Base-by-base conservation (phyloP, 2,888 invertebrate species). In the Troides aeacus region DNA sequence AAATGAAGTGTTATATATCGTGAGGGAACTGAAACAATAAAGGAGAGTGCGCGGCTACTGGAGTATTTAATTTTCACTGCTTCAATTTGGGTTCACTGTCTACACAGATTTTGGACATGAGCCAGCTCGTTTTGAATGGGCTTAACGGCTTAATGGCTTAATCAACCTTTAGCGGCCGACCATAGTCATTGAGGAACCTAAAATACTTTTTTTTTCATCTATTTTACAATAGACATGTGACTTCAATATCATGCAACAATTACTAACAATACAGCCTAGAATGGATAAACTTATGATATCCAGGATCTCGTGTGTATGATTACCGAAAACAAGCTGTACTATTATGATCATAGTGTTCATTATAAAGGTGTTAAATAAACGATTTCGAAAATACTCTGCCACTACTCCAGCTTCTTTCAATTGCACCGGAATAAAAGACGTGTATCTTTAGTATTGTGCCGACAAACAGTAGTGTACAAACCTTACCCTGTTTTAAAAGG, bases 41-140 rank as follows among this genome's bases (percentile, higher is more conserved):
- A 39, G 50, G 61, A 24, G 66, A 24, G 57, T 17, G 23, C 30
- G 61, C 56, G 61, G 61, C 36, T 42, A 24, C 59, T 24, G 50
- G 23, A 61, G 39, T 66, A 61, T 64, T 72, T 71, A 72, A 74
- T 75, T 71, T 71, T 71, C 76, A 68, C 73, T 66, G 75, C 78
- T 80, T 84, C 78, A 81, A 81, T 81, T 79, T 76, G 77, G 74
- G 74, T 77, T 78, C 77, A 78, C 80, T 83, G 84, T 84, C 84
- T 75, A 76, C 81, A 77, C 78, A 79, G 84, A 81, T 84, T 77
- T 86, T 86, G 86, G 86, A 83, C 73, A 77, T 81, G 84, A 84
- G 87, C 88, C 88, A 87, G 85, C 81, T 78, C 77, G 77, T 81
- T 81, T 79, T 74, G 75, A 76, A 68, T 60, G 59, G 50, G 15